Conservation (phyloP, 2,888 invertebrate species). For the Spodoptera picta region DNA sequence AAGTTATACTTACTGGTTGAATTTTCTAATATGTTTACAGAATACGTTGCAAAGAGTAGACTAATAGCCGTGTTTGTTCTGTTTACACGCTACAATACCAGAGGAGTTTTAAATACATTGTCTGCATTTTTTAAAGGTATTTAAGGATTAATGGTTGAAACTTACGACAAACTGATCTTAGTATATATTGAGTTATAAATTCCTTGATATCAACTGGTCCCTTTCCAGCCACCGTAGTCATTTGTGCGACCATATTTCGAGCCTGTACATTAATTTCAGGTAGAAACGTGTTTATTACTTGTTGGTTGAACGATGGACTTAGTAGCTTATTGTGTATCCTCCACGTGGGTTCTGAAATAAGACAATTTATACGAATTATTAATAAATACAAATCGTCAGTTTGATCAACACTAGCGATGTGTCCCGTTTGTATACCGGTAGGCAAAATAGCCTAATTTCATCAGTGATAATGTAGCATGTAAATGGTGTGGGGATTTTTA, state of each 20-base stretch:
- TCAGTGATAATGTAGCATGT: no score
- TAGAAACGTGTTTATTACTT: conserved; percentile 55
- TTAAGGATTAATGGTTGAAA: not conserved
- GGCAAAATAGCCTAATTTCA: no score
- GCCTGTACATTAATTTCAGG: conserved; percentile 59
- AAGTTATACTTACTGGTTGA: no score
- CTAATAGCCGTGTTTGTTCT: no score
- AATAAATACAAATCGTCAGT: no score
- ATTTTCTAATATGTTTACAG: no score
- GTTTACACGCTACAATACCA: rapidly evolving
- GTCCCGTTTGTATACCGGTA: no score
- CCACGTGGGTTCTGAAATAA: conserved; percentile 53
- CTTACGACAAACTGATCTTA: conserved; percentile 65
- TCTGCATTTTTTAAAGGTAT: no score
- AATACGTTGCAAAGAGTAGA: no score
- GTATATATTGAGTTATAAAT: conserved; percentile 39
- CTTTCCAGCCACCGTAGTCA: conserved; percentile 47
- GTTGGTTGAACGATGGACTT: conserved; percentile 61
- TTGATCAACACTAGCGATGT: no score
- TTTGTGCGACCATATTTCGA: conserved; percentile 35
- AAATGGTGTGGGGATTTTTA: no score
- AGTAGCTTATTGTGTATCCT: conserved; percentile 63
- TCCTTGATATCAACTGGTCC: conserved; percentile 54
- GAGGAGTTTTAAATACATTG: no score
- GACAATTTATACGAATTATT: not conserved